Evolutionary conservation across 2,113 vertebrate genomes (phyloP).

Genomic region (Gymnarchus niloticus): DNA sequence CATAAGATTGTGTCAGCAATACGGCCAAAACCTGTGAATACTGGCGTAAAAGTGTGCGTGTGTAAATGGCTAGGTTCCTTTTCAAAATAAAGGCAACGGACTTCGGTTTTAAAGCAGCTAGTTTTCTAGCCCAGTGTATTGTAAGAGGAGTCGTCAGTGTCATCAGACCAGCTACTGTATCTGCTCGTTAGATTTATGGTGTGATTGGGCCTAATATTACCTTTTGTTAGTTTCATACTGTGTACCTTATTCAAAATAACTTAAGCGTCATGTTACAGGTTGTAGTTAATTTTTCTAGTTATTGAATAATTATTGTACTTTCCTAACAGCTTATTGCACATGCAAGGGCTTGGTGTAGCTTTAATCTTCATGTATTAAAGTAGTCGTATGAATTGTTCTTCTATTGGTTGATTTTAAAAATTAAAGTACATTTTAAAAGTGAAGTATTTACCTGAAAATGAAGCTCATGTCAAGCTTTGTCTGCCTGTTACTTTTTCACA

Average conservation of each 20-base stretch:
- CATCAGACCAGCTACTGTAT: neutral
- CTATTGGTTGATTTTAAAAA: neutral
- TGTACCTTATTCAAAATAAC: neutral
- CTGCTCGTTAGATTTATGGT: neutral
- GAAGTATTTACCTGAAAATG: neutral
- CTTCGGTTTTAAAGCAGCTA: constrained; percentile 32
- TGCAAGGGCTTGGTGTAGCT: neutral
- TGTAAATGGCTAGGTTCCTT: constrained; percentile 55
- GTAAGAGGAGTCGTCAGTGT: neutral
- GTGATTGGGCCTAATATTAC: neutral
- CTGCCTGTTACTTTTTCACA: neutral
- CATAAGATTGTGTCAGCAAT: constrained; percentile 44
- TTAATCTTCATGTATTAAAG: neutral
- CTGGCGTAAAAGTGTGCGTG: constrained; percentile 36
- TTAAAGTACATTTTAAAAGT: neutral
- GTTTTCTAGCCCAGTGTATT: neutral
- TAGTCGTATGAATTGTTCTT: neutral
- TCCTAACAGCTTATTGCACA: neutral
- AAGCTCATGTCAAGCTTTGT: neutral
- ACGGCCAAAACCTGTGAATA: constrained; percentile 44
- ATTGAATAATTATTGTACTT: neutral
- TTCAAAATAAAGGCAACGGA: constrained; percentile 60
- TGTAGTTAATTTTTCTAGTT: neutral
- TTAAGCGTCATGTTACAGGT: neutral
- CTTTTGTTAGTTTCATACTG: neutral